phyloP scores from a whole-genome alignment of 2,113 vertebrate genomes.

The Amblyopsis rosae region DNA sequence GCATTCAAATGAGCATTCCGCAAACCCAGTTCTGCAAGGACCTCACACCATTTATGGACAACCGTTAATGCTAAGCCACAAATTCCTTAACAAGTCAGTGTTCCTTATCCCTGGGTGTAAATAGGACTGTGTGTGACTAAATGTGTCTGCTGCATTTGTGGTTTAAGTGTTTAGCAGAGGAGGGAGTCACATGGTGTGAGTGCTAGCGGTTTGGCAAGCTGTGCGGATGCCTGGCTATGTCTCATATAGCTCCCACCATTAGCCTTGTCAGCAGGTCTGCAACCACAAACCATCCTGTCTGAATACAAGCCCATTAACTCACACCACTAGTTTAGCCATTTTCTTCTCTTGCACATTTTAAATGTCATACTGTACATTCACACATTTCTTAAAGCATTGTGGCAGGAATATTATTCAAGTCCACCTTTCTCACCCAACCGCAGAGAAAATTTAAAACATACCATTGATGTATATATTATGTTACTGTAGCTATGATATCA shows the following conservation, averaged over 20 bases:
- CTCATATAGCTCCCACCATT: conserved; percentile 56
- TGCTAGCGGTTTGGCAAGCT: conserved; percentile 35
- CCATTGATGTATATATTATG: no score
- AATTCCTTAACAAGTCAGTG: conserved; percentile 40
- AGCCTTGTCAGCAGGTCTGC: conserved; percentile 64
- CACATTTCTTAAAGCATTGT: conserved; percentile 18
- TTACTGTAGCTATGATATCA: background rate
- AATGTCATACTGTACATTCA: background rate
- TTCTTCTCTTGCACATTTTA: conserved; percentile 20
- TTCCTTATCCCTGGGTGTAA: conserved; percentile 45
- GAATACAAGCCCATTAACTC: conserved; percentile 54
- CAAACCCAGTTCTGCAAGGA: background rate
- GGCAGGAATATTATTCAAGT: background rate
- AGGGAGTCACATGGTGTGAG: conserved; percentile 33
- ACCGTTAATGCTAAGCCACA: conserved; percentile 11
- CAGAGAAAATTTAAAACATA: no score
- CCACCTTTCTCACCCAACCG: background rate
- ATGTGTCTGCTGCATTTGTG: conserved; percentile 59
- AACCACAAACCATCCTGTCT: conserved; percentile 60
- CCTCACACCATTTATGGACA: background rate
- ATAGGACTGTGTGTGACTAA: conserved; percentile 33
- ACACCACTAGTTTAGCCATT: conserved; percentile 33
- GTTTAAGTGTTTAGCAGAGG: conserved; percentile 47
- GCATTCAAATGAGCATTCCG: background rate
- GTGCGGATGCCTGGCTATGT: conserved; percentile 36